Percentiles rank a stretch among this genome's conserved stretches.
These are phyloP conservation scores for Sarcoramphus papa DNA, from an alignment of 2,797 vertebrate species.

Conservation along the genomic window DNA sequence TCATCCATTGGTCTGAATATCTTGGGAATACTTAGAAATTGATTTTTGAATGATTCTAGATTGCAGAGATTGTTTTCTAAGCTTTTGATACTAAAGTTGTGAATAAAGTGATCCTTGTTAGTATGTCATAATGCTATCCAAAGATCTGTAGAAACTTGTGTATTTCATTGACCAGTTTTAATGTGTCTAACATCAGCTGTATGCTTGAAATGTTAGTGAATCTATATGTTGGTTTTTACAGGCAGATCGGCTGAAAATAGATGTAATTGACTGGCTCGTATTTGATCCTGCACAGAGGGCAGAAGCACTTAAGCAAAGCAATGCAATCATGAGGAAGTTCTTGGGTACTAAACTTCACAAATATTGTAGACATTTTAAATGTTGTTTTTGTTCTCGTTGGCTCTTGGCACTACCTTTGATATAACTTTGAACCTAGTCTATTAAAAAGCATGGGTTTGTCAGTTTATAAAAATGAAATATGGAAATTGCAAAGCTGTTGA, in stretches of 20 bases:
- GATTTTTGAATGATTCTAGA: background rate
- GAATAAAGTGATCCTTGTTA: background rate
- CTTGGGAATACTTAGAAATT: background rate
- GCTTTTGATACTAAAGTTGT: background rate
- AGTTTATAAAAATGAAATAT: background rate
- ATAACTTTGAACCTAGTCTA: background rate
- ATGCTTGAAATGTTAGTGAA: background rate
- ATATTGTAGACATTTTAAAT: background rate
- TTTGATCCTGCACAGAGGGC: conserved; percentile 92
- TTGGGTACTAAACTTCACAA: conserved; percentile 77
- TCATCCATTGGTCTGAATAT: background rate
- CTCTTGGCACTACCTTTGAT: background rate
- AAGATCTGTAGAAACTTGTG: background rate
- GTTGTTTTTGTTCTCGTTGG: background rate
- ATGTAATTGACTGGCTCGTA: conserved; percentile 94
- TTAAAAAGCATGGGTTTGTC: background rate
- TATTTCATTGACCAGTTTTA: background rate
- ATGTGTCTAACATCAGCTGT: background rate
- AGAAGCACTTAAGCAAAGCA: conserved; percentile 95
- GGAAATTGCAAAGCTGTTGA: conserved; percentile 12
- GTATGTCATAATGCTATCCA: background rate
- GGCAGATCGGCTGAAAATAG: conserved; percentile 92
- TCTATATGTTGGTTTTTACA: conserved; percentile 41
- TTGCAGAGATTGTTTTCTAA: background rate
- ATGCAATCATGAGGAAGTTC: conserved; percentile 97